Evolutionary conservation across 37 sponge, comb jelly and placozoan genomes (phyloP).

Genomic region (Cliona cf. orientalis): DNA sequence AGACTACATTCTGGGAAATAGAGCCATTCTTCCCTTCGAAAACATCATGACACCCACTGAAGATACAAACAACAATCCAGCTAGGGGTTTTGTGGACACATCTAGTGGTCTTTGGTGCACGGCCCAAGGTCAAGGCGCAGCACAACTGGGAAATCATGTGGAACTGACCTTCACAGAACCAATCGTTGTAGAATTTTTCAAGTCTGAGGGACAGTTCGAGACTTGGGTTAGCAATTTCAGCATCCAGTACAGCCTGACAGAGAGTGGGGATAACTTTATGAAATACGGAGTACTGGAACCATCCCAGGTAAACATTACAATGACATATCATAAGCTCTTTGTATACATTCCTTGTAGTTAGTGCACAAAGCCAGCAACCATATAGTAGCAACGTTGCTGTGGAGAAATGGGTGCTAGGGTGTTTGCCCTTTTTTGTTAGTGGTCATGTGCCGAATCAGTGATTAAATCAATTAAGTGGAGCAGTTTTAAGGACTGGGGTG

Average conservation of each 20-base stretch:
- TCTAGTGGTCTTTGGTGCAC: slow-evolving; percentile 19
- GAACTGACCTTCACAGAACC: slow-evolving; percentile 48
- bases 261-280: slow-evolving; percentile 7
- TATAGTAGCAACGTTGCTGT: no score
- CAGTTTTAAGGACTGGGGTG: no score
- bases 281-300: slow-evolving; percentile 26
- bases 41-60: slow-evolving; percentile 19
- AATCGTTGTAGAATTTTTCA: slow-evolving; percentile 7
- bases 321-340: not conserved
- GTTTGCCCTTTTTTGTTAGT: no score
- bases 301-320: slow-evolving; percentile 10
- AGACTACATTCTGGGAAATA: slow-evolving; percentile 3
- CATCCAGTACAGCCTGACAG: slow-evolving; percentile 1
- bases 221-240: slow-evolving; percentile 30
- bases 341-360: no score
- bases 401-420: no score
- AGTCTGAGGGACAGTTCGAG: slow-evolving; percentile 6
- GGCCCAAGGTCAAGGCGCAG: not conserved
- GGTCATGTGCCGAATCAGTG: no score
- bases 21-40: slow-evolving; percentile 5
- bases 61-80: slow-evolving; percentile 7
- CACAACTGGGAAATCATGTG: not conserved
- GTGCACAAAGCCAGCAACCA: no score
- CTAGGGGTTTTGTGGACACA: not conserved
- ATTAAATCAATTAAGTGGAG: no score